phyloP scores from a whole-genome alignment of 2,113 vertebrate species.

The Alectura lathami region DNA sequence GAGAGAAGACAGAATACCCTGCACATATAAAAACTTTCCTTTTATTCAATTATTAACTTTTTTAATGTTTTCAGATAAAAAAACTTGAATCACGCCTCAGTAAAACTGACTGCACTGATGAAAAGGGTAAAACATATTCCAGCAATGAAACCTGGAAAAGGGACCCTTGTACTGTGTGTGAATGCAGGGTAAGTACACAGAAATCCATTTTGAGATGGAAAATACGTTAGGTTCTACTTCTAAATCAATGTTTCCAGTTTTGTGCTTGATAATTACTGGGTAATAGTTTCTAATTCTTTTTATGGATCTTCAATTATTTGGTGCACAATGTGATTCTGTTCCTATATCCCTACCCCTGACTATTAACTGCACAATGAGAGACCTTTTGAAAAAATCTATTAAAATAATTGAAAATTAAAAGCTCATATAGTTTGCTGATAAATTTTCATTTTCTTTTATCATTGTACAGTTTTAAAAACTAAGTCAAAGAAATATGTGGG shows the following conservation, averaged over 20 bases:
- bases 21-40: background rate
- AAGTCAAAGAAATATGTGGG: background rate
- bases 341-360: background rate
- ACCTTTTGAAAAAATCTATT: background rate
- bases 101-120: constrained; percentile 87
- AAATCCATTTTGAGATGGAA: background rate
- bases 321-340: background rate
- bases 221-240: background rate
- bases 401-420: background rate
- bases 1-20: background rate
- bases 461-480: background rate
- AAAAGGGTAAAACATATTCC: constrained; percentile 78
- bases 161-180: constrained; percentile 87
- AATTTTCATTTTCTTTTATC: background rate
- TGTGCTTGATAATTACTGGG: background rate
- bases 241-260: background rate
- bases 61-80: constrained; percentile 84
- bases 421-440: background rate
- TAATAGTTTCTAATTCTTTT: background rate
- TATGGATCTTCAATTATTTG: background rate
- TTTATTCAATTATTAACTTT: background rate
- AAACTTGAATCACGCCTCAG: constrained; percentile 92
- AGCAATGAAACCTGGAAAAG: constrained; percentile 86
- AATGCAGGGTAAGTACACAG: constrained; percentile 86
- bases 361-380: background rate